These are phyloP conservation scores for Bombus sibiricus DNA, from an alignment of 1,140 invertebrate genomes.

Conservation along the genomic window DNA sequence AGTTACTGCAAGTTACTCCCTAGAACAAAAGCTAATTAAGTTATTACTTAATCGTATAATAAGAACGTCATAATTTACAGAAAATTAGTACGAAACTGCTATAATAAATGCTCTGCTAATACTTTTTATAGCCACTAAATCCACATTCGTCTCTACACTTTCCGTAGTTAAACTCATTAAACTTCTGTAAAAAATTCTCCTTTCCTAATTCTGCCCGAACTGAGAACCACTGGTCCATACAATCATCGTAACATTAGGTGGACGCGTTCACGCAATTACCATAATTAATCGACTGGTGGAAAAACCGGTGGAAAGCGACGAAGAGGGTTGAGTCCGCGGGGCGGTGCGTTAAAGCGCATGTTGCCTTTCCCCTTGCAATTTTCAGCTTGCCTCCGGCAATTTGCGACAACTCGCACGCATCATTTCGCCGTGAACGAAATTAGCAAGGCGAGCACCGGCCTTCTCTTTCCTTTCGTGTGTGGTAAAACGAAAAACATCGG, in stretches of 20 bases:
- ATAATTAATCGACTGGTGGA: conserved; percentile 22
- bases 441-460: background rate
- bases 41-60: too few species aligned
- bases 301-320: background rate
- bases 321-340: too few species aligned
- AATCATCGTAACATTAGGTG: background rate
- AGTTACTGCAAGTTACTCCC: too few species aligned
- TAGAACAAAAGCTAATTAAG: too few species aligned
- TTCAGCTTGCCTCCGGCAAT: conserved; percentile 27
- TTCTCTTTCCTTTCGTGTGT: too few species aligned
- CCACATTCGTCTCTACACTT: too few species aligned
- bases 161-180: background rate
- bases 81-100: too few species aligned
- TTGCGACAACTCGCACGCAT: conserved; percentile 41
- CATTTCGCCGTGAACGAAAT: conserved; percentile 40
- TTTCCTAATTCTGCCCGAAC: background rate
- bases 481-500: conserved; percentile 21
- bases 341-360: background rate
- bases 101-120: too few species aligned
- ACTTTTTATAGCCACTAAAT: too few species aligned
- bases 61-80: too few species aligned
- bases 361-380: conserved; percentile 15
- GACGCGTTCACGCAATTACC: background rate
- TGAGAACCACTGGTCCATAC: background rate
- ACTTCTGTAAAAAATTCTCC: background rate